Conservation (phyloP, 2,888 invertebrate genomes). For the Drosophila neonasuta region DNA sequence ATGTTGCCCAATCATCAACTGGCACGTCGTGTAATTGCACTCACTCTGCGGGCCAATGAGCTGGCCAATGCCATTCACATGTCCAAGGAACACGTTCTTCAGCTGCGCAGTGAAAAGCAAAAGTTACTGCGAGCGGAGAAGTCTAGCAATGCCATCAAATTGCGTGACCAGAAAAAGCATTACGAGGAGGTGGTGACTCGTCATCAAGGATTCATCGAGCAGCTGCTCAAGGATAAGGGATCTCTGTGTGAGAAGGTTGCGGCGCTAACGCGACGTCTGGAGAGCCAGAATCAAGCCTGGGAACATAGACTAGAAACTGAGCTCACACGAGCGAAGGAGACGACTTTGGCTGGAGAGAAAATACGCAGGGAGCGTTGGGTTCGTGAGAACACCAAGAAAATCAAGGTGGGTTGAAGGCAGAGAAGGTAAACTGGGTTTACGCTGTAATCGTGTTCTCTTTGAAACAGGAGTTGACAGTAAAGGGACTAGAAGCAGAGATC, state of each 20-base stretch:
- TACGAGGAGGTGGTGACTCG: conserved; percentile 89
- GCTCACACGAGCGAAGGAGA: conserved; percentile 88
- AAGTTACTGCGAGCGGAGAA: conserved; percentile 81
- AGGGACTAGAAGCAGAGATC: conserved; percentile 92
- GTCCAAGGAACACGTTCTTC: conserved; percentile 81
- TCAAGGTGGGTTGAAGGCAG: conserved; percentile 85
- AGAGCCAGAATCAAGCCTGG: conserved; percentile 85
- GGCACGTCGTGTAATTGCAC: conserved; percentile 80
- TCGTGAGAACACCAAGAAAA: conserved; percentile 91
- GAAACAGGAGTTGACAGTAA: conserved; percentile 90
- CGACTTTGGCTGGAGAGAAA: conserved; percentile 90
- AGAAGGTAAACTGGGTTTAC: background rate
- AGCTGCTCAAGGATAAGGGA: conserved; percentile 91
- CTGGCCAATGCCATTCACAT: conserved; percentile 81
- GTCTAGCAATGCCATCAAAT: conserved; percentile 81
- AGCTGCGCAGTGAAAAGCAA: conserved; percentile 81
- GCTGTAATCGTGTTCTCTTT: background rate
- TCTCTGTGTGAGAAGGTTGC: conserved; percentile 86
- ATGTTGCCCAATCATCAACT: conserved; percentile 82
- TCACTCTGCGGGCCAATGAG: conserved; percentile 82
- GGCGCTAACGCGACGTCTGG: conserved; percentile 80
- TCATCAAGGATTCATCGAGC: conserved; percentile 92
- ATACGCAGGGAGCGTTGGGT: conserved; percentile 90
- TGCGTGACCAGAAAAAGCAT: conserved; percentile 86
- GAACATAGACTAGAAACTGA: conserved; percentile 90